Conservation (phyloP, 2,888 invertebrate species). For the Drosophila eohydei region DNA sequence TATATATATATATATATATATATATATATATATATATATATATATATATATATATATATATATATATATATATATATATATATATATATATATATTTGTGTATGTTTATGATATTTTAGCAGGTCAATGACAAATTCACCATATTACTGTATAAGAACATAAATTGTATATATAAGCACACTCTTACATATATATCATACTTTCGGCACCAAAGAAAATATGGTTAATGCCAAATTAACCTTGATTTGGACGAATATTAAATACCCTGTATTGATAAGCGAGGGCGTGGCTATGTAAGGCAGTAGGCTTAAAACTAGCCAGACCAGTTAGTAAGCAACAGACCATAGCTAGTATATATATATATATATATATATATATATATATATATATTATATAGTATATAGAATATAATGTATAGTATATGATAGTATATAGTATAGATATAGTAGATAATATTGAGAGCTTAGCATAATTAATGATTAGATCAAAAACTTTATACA, state of each 20-base stretch:
- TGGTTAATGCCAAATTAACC: neutral
- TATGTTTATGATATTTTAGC: conserved; percentile 49
- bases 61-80: conserved; percentile 14
- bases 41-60: neutral
- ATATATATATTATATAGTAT: neutral
- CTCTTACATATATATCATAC: neutral
- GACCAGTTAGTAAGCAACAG: too few relatives aligned
- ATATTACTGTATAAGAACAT: conserved; percentile 29
- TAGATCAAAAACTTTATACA: neutral
- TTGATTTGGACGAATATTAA: neutral
- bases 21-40: conserved; percentile 21
- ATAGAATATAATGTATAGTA: neutral
- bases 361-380: neutral
- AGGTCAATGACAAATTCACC: conserved; percentile 74
- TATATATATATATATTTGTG: conserved; percentile 13
- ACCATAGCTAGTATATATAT: too few relatives aligned
- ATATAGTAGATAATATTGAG: too few relatives aligned
- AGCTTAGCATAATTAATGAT: neutral
- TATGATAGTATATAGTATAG: neutral
- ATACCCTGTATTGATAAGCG: neutral
- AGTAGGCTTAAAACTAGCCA: too few relatives aligned
- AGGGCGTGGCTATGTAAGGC: too few relatives aligned
- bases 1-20: conserved; percentile 13
- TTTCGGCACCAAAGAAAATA: neutral
- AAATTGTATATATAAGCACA: neutral